Base-by-base conservation (phyloP, 1,140 invertebrate genomes). In the Batillaria attramentaria region DNA sequence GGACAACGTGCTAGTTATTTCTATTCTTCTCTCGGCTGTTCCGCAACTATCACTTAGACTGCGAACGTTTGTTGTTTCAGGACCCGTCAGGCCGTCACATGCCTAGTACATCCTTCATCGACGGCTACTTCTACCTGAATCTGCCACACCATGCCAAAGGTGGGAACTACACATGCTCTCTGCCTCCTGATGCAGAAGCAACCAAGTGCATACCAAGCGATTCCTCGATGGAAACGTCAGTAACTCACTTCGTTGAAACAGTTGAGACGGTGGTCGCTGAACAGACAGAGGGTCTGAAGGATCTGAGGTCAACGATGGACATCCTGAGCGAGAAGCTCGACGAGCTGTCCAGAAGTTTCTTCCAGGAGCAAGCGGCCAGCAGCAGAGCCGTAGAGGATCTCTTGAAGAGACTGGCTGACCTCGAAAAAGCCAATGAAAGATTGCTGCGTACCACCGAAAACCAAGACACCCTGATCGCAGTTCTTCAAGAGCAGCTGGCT, bases 91-190 rank as follows among this genome's bases (percentile, higher is more conserved):
- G 39, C 6, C 2, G 50, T 24, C 13, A 70, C 28, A 24, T 18
- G 24, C 10, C 28, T 0, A 43, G 41, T 42, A 70, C 2, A 18
- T n/a, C n/a, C 41, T 24, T 18, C 20, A 28, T 28, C 13, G 20
- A 70, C n/a, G 68, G 68, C 3, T 46, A 46, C 68, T 70, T 70
- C 35, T 28, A 31, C 4, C 28, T 70, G 20, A 16, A 70, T 5
- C 68, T 70, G 6, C 68, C 41, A 3, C 20, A 39, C 41, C 10
- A 8, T 18, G 10, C 43, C 68, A 70, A 70, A 42, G 68, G 41
- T 5, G 68, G 68, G 28, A 70, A 70, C 68, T 70, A 70, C 41
- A 70, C 68, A 10, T 70, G 68, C 41, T n/a, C 37, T 42, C 68
- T 70, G 39, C 24, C 50, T 37, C 41, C 33, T 24, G 20, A 70